Evolutionary conservation across 2,113 vertebrate species (phyloP).

Genomic region (Corapipo altera): DNA sequence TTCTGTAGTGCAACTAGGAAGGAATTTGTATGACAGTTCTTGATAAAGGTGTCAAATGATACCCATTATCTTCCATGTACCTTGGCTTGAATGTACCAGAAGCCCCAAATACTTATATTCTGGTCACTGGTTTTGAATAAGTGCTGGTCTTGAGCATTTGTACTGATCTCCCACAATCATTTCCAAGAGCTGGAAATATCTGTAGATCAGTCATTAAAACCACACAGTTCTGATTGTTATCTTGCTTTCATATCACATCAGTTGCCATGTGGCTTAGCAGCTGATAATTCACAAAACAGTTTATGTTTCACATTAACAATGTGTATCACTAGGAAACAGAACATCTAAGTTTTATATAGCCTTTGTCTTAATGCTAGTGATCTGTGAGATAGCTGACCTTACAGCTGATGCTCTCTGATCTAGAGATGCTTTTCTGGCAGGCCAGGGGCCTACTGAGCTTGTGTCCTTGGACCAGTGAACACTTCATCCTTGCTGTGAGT

Average conservation of each 20-base stretch:
- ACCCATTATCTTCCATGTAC: not conserved
- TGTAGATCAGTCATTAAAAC: not conserved
- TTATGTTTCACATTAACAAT: not conserved
- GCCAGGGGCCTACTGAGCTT: not conserved
- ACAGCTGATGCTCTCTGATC: not conserved
- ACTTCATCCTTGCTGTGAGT: not conserved
- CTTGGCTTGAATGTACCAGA: not conserved
- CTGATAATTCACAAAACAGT: slow-evolving; percentile 5
- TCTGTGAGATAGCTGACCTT: not conserved
- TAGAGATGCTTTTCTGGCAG: not conserved
- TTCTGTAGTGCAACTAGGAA: not conserved
- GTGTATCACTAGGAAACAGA: slow-evolving; percentile 12
- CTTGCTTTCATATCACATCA: not conserved
- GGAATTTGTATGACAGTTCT: not conserved
- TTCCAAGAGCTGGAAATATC: not conserved
- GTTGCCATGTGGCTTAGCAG: not conserved
- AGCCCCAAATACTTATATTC: not conserved
- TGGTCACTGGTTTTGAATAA: not conserved
- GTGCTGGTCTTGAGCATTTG: not conserved
- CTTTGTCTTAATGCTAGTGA: not conserved
- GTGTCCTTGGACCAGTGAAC: not conserved
- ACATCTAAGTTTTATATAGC: not conserved
- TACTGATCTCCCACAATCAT: not conserved
- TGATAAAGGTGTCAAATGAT: not conserved
- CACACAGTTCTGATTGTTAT: not conserved